Evolutionary conservation across 2,888 invertebrate genomes (phyloP).

Genomic region (Cephus pygmeus): DNA sequence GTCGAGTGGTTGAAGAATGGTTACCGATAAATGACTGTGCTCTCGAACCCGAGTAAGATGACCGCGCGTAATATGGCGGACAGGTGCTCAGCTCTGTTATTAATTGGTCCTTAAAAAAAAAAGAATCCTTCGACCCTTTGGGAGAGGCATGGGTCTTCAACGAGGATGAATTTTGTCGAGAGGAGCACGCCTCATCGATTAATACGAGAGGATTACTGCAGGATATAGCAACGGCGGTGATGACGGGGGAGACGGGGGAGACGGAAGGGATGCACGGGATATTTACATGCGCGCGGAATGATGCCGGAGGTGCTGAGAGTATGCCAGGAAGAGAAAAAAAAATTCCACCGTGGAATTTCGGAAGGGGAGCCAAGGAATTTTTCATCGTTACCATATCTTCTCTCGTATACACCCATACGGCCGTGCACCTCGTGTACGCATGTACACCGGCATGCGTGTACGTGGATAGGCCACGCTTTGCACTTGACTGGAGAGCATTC

Average conservation of each 20-base stretch:
- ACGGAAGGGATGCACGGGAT: too few relatives aligned
- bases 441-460: background rate
- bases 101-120: constrained; percentile 50
- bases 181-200: too few relatives aligned
- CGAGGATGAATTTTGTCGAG: too few relatives aligned
- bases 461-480: background rate
- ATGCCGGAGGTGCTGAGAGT: constrained; percentile 22
- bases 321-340: constrained; percentile 18
- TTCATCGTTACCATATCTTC: constrained; percentile 56
- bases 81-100: constrained; percentile 47
- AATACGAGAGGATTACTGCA: too few relatives aligned
- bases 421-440: background rate
- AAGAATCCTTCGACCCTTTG: constrained; percentile 3
- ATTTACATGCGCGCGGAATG: constrained; percentile 6
- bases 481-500: constrained; percentile 6
- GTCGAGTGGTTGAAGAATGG: constrained; percentile 45
- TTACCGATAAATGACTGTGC: constrained; percentile 53
- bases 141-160: too few relatives aligned
- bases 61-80: constrained; percentile 47
- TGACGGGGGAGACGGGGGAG: too few relatives aligned
- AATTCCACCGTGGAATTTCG: constrained; percentile 35
- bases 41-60: constrained; percentile 48
- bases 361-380: constrained; percentile 50
- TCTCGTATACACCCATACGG: too few relatives aligned
- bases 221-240: too few relatives aligned